Base-by-base conservation (phyloP, 2,113 vertebrate genomes). In the Lamprologus ornatipinnis region DNA sequence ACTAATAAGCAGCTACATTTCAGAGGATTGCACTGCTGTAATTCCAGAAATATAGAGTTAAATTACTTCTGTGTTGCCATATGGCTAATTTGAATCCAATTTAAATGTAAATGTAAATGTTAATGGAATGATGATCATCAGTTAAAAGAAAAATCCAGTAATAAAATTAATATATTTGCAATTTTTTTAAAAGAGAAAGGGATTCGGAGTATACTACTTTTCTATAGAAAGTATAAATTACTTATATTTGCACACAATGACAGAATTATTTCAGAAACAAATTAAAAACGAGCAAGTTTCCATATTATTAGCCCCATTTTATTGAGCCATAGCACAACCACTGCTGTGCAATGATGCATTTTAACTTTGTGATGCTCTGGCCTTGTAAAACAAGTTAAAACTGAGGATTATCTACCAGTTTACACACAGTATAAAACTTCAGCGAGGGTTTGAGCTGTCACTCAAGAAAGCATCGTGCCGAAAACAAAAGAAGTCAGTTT, bases 181-280 rank as follows among this genome's bases (percentile, higher is more conserved):
- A 2, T 8, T 5, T 37, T 37, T 68, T n/a, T 37, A 1, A 68
- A 37, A 68, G 11, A 37, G 33, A 68, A 68, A 21, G 33, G 33
- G 6, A 21, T 68, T 68, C 33, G 0, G 7, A 68, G 33, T 0
- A 21, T 37, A 8, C 33, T 13, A 8, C 19, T 68, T 37, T 37
- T n/a, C 7, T 7, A 37, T 37, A 68, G 60, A 68, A 68, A 68
- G 60, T n/a, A 68, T 37, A 21, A 68, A 68, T 37, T 37, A 68
- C 60, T 37, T 37, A 37, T 37, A 65, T 37, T 68, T 68, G 60
- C 60, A 68, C 60, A 21, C 10, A 68, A 13, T 13, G 19, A 68
- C 33, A 21, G 33, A 37, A 68, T 21, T 21, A 2, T 68, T 68
- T 68, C 60, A 37, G 60, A 37, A 37, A 68, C 7, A 37, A 37